These are phyloP conservation scores for Ceyx erithaca DNA, from an alignment of 2,797 vertebrate species.

Conservation along the genomic window DNA sequence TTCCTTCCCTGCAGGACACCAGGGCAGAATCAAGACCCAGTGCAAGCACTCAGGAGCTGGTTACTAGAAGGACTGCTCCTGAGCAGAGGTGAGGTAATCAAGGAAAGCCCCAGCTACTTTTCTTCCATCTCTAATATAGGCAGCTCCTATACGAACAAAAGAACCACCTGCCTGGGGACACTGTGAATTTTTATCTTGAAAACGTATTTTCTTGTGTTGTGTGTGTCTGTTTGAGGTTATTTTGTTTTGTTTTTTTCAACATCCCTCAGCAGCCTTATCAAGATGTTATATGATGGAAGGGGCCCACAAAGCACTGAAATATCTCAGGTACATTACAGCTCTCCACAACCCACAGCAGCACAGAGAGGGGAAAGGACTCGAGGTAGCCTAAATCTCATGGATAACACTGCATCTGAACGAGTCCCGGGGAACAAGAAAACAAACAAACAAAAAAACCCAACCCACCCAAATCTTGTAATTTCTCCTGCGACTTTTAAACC, in stretches of 20 bases:
- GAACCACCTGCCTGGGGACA: background rate
- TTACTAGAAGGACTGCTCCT: background rate
- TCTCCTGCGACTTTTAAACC: background rate
- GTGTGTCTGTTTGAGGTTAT: too few species aligned
- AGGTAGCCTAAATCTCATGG: rapidly evolving
- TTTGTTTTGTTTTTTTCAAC: too few species aligned
- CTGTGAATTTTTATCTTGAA: background rate
- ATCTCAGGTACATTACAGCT: background rate
- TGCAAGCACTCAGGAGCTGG: background rate
- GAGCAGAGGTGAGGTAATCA: rapidly evolving
- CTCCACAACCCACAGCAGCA: background rate
- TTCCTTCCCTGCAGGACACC: slow-evolving; percentile 75
- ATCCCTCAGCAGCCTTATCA: background rate
- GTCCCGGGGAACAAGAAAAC: background rate
- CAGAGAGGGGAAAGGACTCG: background rate
- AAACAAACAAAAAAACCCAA: too few species aligned
- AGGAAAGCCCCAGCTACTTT: background rate
- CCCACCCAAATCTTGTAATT: background rate
- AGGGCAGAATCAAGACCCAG: background rate
- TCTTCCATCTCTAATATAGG: too few species aligned
- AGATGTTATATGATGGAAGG: rapidly evolving
- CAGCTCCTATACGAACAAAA: background rate
- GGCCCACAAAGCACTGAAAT: background rate
- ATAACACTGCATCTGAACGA: background rate
- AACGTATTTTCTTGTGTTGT: background rate